A percentile compares a stretch with the other conserved stretches of the same genome.
phyloP scores from a whole-genome alignment of 2,797 vertebrate species.

The Crenichthys baileyi region DNA sequence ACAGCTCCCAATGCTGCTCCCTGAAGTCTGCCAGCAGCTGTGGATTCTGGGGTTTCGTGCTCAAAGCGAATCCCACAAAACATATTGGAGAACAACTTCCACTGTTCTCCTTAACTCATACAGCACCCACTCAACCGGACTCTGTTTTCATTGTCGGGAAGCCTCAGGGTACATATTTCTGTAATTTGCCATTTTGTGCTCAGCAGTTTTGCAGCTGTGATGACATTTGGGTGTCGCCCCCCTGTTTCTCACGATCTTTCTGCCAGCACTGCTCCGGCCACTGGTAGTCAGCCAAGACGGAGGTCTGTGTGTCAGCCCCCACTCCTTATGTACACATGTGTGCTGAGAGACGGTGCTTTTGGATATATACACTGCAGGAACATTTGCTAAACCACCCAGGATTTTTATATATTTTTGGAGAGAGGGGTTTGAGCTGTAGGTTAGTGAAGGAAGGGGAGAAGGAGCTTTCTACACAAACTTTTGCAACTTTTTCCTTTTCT shows the following conservation, averaged over 20 bases:
- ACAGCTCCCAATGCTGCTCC: constrained; percentile 61
- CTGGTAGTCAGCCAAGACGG: constrained; percentile 86
- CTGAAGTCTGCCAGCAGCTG: constrained; percentile 79
- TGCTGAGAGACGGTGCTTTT: constrained; percentile 72
- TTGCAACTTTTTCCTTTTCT: constrained; percentile 8
- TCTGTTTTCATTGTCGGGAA: constrained; percentile 86
- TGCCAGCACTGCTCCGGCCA: constrained; percentile 83
- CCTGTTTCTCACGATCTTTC: constrained; percentile 91
- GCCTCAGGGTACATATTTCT: constrained; percentile 90
- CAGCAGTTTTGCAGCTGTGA: constrained; percentile 94
- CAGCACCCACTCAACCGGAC: constrained; percentile 80
- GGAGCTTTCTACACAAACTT: constrained; percentile 1
- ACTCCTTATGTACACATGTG: constrained; percentile 77
- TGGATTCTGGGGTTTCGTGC: constrained; percentile 71
- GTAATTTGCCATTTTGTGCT: constrained; percentile 91
- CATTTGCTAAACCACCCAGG: constrained; percentile 58
- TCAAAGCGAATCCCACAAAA: constrained; percentile 77
- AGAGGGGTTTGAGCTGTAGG: constrained; percentile 50
- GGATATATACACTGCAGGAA: constrained; percentile 71
- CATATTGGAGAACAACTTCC: constrained; percentile 75
- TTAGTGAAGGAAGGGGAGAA: constrained; percentile 32
- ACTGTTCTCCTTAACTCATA: constrained; percentile 52
- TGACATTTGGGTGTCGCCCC: constrained; percentile 93
- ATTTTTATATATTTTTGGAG: neutral
- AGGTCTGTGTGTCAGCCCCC: constrained; percentile 82